These are phyloP conservation scores for Hippocampus barbouri DNA, from an alignment of 2,113 vertebrate genomes.

Conservation along the genomic window DNA sequence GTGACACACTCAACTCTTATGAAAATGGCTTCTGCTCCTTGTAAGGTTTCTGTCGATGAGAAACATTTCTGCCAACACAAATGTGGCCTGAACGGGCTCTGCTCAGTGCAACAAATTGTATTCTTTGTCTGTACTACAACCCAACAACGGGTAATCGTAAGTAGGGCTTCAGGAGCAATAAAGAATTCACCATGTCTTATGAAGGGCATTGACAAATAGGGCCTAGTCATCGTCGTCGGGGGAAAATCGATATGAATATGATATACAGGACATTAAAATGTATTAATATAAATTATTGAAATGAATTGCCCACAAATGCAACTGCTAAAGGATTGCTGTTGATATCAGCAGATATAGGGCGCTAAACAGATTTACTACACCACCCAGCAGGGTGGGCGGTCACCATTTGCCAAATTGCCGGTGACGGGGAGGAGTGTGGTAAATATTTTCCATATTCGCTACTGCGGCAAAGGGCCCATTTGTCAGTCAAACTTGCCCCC, in stretches of 20 bases:
- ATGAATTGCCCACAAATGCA: not conserved
- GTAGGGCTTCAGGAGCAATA: conserved; percentile 35
- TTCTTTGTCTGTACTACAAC: conserved; percentile 48
- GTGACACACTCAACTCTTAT: conserved; percentile 57
- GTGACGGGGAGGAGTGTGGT: no score
- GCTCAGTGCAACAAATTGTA: conserved; percentile 38
- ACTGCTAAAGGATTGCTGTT: not conserved
- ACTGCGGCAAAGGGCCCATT: no score
- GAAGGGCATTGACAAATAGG: not conserved
- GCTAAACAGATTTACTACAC: not conserved
- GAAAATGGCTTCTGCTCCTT: conserved; percentile 68
- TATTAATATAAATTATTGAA: not conserved
- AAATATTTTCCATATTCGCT: no score
- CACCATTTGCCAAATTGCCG: no score
- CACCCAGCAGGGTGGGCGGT: no score
- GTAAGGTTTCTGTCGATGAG: conserved; percentile 46
- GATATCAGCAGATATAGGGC: not conserved
- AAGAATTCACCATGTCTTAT: conserved; percentile 41
- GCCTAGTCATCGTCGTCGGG: not conserved
- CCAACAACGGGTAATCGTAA: conserved; percentile 47
- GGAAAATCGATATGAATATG: not conserved
- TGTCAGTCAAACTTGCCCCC: no score
- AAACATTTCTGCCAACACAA: conserved; percentile 71
- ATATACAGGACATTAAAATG: no score
- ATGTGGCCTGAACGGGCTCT: conserved; percentile 64